phyloP scores from a whole-genome alignment of 2,113 vertebrate genomes.

The Vombatus ursinus region DNA sequence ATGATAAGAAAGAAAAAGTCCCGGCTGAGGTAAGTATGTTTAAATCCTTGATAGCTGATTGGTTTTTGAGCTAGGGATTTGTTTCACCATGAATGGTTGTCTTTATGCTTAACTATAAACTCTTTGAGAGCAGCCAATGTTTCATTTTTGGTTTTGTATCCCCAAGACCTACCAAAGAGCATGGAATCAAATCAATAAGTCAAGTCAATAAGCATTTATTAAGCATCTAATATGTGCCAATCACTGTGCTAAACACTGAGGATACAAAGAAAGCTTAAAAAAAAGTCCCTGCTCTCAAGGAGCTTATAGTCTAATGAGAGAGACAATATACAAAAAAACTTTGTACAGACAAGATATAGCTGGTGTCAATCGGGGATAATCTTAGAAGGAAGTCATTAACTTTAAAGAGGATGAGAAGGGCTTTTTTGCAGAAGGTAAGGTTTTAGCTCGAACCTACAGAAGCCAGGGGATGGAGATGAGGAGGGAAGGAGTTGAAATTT shows the following conservation, averaged over 20 bases:
- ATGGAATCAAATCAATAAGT: not conserved
- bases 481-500: not conserved
- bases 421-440: not conserved
- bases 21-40: not conserved
- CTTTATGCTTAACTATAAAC: slow-evolving; percentile 29
- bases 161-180: not conserved
- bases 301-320: no score
- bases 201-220: not conserved
- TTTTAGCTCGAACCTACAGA: not conserved
- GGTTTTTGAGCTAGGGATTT: slow-evolving; percentile 38
- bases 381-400: not conserved
- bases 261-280: no score
- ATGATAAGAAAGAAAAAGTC: not conserved
- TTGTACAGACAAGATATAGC: no score
- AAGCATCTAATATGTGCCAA: no score
- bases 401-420: not conserved
- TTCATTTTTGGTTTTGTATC: not conserved
- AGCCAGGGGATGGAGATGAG: not conserved
- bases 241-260: no score
- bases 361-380: not conserved
- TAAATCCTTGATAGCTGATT: slow-evolving; percentile 32
- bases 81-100: slow-evolving; percentile 1
- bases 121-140: not conserved
- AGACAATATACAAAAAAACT: no score
- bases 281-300: no score